Evolutionary conservation across 2,113 vertebrate genomes (phyloP), one percentile per base, ranked within the genome.

Genomic region (Malurus elegans): DNA sequence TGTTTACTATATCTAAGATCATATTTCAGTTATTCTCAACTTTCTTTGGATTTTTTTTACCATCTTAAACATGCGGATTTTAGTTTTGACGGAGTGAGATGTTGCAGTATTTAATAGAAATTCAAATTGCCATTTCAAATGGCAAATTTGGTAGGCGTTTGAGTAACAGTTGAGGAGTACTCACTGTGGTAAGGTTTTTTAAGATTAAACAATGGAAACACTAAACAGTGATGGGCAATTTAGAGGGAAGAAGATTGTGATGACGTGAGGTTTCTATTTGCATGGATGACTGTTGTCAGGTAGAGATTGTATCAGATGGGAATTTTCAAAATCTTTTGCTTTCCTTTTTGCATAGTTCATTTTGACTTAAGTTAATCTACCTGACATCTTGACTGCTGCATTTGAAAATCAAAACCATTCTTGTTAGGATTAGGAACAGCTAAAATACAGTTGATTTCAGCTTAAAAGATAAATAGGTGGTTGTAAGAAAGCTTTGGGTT

Each of bases 81-180:
- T 54, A 11, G 11, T 91, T 92, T 84, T 74, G 29, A 54, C 60
- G 36, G 32, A 31, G 10, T 40, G 26, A 76, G 36, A 58, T 57
- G 14, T 25, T 76, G 56, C 47, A 51, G 11, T 57, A 29, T 74
- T 70, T 78, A 74, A 24, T 21, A 71, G 54, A 86, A 92, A 70
- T 83, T 76, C 34, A 83, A 9, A 28, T 65, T 88, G 24, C 38
- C 84, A 2, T 87, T 87, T 84, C 74, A 81, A 74, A 91, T 65
- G 53, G 36, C 51, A 44, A 10, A 60, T 64, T 45, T 78, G 47
- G 4, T 74, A 48, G 15, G 25, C 29, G 24, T 70, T 86, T 92
- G 34, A 54, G 56, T 83, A 84, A 54, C 34, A 62, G 32, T 48
- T 84, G 29, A 47, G 31, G 17, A 88, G 9, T 71, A 44, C 44